Conservation (phyloP, 2,113 vertebrate genomes). For the Malurus melanocephalus region DNA sequence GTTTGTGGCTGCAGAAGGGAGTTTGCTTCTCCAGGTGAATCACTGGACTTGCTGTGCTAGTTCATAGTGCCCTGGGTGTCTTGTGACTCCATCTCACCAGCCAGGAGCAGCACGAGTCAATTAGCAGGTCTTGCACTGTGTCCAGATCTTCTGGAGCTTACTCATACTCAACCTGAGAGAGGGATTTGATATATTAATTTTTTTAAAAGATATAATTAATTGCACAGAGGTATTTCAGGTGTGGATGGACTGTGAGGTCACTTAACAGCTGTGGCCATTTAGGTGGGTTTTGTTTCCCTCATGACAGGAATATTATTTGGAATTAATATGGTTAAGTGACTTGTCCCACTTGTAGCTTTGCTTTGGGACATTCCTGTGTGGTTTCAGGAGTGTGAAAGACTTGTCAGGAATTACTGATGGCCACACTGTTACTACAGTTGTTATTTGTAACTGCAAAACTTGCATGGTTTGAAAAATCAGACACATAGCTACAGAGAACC, state of each 20-base stretch:
- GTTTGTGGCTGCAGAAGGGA: not conserved
- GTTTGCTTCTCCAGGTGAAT: not conserved
- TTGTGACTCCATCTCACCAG: not conserved
- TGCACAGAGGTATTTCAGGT: not conserved
- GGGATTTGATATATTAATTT: not conserved
- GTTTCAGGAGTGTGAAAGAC: not conserved
- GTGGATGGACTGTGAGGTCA: not conserved
- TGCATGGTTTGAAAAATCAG: not conserved
- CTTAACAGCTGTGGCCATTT: not conserved
- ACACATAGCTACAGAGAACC: not conserved
- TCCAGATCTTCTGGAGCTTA: not conserved
- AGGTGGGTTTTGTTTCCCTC: not conserved
- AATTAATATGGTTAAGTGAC: not conserved
- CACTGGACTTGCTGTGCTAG: not conserved
- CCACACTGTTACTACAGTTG: accelerated
- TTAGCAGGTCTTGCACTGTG: not conserved
- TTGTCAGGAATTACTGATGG: accelerated
- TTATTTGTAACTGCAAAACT: not conserved
- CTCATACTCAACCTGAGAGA: not conserved
- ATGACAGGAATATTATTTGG: not conserved
- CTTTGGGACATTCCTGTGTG: not conserved
- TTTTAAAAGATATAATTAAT: too few species aligned
- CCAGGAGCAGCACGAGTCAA: not conserved
- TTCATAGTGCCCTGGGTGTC: not conserved
- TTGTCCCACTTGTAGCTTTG: not conserved